Evolutionary conservation across 2,888 invertebrate species (phyloP), one percentile per base, ranked within the genome.

Genomic region (Nomada fucata): DNA sequence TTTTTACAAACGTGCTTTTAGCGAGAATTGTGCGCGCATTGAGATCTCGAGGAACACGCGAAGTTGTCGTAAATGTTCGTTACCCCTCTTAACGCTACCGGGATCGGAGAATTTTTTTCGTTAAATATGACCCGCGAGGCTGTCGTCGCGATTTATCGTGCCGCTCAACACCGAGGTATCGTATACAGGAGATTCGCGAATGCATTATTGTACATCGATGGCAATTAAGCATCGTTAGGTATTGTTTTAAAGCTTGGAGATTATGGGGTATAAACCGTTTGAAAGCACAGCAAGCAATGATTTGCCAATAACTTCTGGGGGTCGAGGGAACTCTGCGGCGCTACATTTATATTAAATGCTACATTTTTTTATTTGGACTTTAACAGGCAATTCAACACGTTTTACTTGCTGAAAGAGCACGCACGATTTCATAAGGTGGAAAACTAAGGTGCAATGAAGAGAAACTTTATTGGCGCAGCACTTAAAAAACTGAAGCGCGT

Each of bases 51-150:
- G 55, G 55, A 53, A 71, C 44, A 55, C 60, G 52, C 44, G n/a
- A 57, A 50, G 52, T 44, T n/a, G 63, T 69, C 52, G 77, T 79
- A 76, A 70, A 70, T 64, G 53, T 76, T 3, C 60, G 44, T 23
- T 42, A 23, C 47, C 26, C 42, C n/a, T 44, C 29, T 75, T 75
- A 65, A 75, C 29, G 52, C 23, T 64, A 26, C 59, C 20, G n/a
- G 65, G 65, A 74, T 23, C 36, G 20, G 23, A 15, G 52, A 9
- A 13, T 42, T 64, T 55, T n/a, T 23, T 23, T 50, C 23, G 1
- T 2, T 13, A 47, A 29, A 36, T 59, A 29, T 23, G 2, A 59
- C 52, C 15, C 13, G 42, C 23, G 20, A n/a, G n/a, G n/a, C 26
- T 26, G 50, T 7, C 50, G 4, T 18, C 2, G 50, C 15, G 50